Evolutionary conservation across 2,797 vertebrate genomes (phyloP).

Genomic region (Capromys pilorides): DNA sequence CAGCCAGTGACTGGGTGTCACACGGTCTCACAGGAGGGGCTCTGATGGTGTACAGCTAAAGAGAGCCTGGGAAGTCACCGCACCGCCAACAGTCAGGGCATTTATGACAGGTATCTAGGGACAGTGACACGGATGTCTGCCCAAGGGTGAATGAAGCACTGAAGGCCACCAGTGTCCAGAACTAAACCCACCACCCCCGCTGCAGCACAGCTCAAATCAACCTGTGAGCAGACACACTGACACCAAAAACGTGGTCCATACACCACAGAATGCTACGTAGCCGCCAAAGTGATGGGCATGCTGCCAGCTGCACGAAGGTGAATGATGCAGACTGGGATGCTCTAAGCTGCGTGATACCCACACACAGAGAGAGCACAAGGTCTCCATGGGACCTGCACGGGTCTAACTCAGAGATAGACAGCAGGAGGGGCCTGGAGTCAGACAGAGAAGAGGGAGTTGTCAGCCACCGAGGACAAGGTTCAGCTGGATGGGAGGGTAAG

Average conservation of each 20-base stretch:
- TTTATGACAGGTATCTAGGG: background rate
- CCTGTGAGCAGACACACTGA: background rate
- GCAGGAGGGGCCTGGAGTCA: accelerated
- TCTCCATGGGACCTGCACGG: background rate
- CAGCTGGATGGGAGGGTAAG: background rate
- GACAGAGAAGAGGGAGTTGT: background rate
- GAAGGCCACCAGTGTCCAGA: background rate
- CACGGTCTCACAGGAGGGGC: background rate
- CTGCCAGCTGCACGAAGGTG: too few species aligned
- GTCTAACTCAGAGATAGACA: background rate
- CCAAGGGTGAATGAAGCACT: background rate
- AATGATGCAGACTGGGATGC: background rate
- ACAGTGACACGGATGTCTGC: background rate
- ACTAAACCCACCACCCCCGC: background rate
- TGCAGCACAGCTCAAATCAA: background rate
- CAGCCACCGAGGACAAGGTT: background rate
- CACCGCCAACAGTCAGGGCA: background rate
- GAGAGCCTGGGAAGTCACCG: background rate
- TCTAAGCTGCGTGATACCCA: background rate
- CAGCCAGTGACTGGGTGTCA: background rate
- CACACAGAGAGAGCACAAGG: background rate
- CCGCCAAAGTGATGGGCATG: too few species aligned
- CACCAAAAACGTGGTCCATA: background rate
- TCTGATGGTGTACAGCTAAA: background rate
- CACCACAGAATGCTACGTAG: too few species aligned